Evolutionary conservation across 2,797 vertebrate genomes (phyloP), one percentile per base, ranked within the genome.

Genomic region (Hapalemur alaotrensis): DNA sequence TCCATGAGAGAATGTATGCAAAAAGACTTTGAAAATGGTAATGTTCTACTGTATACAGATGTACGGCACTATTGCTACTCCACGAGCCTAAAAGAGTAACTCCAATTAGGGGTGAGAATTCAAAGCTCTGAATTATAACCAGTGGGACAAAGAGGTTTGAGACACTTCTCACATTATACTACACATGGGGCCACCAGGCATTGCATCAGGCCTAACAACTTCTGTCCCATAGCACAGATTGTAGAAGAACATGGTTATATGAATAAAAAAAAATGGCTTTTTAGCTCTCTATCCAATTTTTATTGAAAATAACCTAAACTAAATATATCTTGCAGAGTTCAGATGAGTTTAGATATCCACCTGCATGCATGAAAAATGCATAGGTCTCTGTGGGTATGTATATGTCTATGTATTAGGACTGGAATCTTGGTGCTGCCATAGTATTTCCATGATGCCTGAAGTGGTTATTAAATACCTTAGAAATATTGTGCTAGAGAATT

Each of bases 391-490:
- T 69, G 43, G 52, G 9, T 20, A 18, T 96, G 38, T 57, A 11
- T 73, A 67, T 87, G 38, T 84, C 25, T 52, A 30, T 20, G 5
- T 0, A 11, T 65, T 87, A 95, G 88, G 67, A 96, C 78, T 7
- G 59, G 43, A 97, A 80, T 48, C 13, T 30, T 78, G 65, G 81
- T 91, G 63, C 1, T 6, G 52, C 15, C 79, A 17, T 28, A 76
- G 41, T 96, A 89, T 97, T 95, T 95, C 30, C 73, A 87, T 30
- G 65, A 85, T 89, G 48, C 57, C 38, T 95, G 59, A 85, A 92
- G 46, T 38, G 76, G 41, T 87, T 94, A 86, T 95, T 97, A 97
- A 94, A 87, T 95, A 54, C 70, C 81, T 94, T 52, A 96, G 67
- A 63, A 95, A 76, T 20, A 88, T 0, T 0, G 11, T 54, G 81